phyloP scores from a whole-genome alignment of 2,797 vertebrate species.

The Gephyroberyx darwinii region DNA sequence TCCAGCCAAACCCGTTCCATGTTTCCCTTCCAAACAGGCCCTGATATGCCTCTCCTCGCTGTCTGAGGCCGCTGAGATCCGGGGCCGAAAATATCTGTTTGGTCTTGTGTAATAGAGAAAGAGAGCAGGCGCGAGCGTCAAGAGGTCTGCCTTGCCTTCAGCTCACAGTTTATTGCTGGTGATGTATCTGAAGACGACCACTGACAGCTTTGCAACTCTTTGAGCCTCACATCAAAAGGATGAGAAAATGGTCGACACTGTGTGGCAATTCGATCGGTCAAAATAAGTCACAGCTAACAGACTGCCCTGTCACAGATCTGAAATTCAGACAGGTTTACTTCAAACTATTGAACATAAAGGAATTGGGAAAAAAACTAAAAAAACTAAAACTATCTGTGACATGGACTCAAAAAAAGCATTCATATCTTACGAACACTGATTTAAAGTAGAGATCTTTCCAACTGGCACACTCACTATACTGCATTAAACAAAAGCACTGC shows the following conservation, averaged over 20 bases:
- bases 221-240: constrained; percentile 70
- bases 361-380: constrained; percentile 22
- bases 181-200: constrained; percentile 67
- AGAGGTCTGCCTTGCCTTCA: constrained; percentile 47
- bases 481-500: constrained; percentile 48
- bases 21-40: constrained; percentile 39
- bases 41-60: constrained; percentile 16
- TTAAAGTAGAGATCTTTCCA: constrained; percentile 47
- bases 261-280: constrained; percentile 53
- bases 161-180: constrained; percentile 60
- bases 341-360: constrained; percentile 28
- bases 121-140: constrained; percentile 24
- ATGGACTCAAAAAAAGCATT: constrained; percentile 9
- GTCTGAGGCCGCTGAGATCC: constrained; percentile 18
- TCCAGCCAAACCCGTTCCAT: constrained; percentile 6
- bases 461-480: constrained; percentile 36
- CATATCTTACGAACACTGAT: constrained; percentile 24
- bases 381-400: constrained; percentile 1
- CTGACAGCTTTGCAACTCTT: constrained; percentile 68
- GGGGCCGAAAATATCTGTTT: constrained; percentile 38
- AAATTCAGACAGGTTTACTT: constrained; percentile 43
- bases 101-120: constrained; percentile 52
- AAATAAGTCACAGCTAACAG: constrained; percentile 59
- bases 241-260: constrained; percentile 59
- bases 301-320: constrained; percentile 38